Evolutionary conservation across 1,140 invertebrate species (phyloP).

Genomic region (Yoshiicerus persimilis): DNA sequence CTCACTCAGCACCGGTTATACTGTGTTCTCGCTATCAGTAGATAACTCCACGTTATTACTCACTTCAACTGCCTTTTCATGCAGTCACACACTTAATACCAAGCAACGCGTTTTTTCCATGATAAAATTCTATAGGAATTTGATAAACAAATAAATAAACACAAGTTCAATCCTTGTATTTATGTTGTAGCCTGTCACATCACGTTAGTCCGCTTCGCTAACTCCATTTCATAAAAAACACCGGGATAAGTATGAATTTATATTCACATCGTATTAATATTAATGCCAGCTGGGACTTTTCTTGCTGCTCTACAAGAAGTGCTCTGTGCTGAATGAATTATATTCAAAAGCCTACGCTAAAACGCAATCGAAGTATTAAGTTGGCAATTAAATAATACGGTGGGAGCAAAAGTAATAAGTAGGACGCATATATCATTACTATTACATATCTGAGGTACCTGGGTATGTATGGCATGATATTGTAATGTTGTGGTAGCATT

Average conservation of each 20-base stretch:
- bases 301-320: no score
- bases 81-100: neutral
- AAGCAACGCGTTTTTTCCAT: neutral
- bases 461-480: no score
- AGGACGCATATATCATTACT: no score
- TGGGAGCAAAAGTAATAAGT: no score
- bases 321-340: no score
- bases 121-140: neutral
- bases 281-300: neutral
- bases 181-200: neutral
- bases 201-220: neutral
- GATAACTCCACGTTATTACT: neutral
- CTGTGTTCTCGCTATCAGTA: neutral
- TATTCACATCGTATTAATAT: neutral
- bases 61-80: neutral
- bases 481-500: neutral
- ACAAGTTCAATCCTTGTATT: neutral
- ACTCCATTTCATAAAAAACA: neutral
- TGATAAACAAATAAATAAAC: neutral
- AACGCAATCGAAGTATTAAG: no score
- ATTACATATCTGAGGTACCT: no score
- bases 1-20: neutral
- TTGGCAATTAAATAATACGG: no score
- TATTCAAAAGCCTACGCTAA: no score
- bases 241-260: neutral